Evolutionary conservation across 2,113 vertebrate species (phyloP).

Genomic region (Prinia subflava): DNA sequence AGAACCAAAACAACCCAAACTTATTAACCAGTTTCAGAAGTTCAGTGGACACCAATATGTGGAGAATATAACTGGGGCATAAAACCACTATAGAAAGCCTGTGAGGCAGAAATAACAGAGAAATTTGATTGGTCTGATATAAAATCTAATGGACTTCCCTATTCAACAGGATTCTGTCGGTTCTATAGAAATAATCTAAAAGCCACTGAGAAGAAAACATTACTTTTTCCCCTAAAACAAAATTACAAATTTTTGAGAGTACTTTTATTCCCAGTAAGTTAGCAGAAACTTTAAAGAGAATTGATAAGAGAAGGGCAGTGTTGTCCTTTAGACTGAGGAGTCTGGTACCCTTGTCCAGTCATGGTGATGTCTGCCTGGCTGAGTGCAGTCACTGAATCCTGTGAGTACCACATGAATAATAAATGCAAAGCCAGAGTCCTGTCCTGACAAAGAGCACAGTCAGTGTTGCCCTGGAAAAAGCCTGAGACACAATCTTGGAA

Average conservation of each 20-base stretch:
- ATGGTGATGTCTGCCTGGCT: background rate
- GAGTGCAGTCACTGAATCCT: background rate
- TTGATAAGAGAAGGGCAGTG: background rate
- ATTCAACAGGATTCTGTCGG: background rate
- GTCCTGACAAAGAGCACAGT: background rate
- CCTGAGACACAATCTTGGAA: background rate
- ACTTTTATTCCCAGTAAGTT: background rate
- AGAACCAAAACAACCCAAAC: no score
- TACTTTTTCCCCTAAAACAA: background rate
- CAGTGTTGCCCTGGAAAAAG: background rate
- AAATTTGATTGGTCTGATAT: background rate
- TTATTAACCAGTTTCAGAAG: background rate
- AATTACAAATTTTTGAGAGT: background rate
- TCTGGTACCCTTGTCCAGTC: background rate
- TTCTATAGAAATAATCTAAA: background rate
- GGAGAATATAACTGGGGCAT: background rate
- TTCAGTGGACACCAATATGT: background rate
- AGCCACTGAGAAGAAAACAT: background rate
- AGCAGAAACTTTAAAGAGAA: background rate
- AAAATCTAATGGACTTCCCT: background rate
- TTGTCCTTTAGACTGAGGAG: background rate
- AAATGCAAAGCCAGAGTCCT: background rate
- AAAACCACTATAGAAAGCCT: background rate
- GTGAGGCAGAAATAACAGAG: background rate
- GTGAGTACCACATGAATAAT: background rate